Conservation (phyloP, 2,797 vertebrate genomes). For the Anabas testudineus region DNA sequence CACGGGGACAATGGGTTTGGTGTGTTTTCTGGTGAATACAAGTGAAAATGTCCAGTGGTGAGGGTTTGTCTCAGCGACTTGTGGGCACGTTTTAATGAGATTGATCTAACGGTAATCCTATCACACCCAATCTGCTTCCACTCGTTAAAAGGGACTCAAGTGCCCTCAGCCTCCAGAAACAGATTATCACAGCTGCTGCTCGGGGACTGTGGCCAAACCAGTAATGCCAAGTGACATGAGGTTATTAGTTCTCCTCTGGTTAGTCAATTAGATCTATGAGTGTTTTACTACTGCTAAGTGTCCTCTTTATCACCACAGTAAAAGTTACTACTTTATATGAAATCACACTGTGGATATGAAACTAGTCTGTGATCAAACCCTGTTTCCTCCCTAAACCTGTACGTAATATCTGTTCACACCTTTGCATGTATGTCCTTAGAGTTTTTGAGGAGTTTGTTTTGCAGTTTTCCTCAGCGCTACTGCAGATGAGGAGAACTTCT, state of each 20-base stretch:
- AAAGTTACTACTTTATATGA: not conserved
- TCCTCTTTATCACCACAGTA: not conserved
- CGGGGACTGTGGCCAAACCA: not conserved
- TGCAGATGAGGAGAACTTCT: not conserved
- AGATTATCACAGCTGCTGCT: conserved; percentile 11
- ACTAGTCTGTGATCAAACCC: not conserved
- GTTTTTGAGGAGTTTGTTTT: not conserved
- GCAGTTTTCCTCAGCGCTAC: not conserved
- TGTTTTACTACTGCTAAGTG: not conserved
- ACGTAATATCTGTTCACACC: not conserved
- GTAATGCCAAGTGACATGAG: conserved; percentile 17
- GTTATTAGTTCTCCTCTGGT: not conserved
- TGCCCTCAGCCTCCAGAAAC: conserved; percentile 2
- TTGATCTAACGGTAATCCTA: conserved; percentile 41
- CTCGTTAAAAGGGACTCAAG: conserved; percentile 46
- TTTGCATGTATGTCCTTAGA: not conserved
- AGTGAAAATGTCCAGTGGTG: no score
- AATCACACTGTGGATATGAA: not conserved
- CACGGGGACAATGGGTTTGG: no score
- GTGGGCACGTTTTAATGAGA: conserved; percentile 34
- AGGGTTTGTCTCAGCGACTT: conserved; percentile 13
- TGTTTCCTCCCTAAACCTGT: no score
- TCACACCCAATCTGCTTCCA: conserved; percentile 34
- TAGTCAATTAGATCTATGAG: not conserved
- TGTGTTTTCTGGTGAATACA: not conserved